Evolutionary conservation across 2,797 vertebrate genomes (phyloP).

Genomic region (Chelmon rostratus): DNA sequence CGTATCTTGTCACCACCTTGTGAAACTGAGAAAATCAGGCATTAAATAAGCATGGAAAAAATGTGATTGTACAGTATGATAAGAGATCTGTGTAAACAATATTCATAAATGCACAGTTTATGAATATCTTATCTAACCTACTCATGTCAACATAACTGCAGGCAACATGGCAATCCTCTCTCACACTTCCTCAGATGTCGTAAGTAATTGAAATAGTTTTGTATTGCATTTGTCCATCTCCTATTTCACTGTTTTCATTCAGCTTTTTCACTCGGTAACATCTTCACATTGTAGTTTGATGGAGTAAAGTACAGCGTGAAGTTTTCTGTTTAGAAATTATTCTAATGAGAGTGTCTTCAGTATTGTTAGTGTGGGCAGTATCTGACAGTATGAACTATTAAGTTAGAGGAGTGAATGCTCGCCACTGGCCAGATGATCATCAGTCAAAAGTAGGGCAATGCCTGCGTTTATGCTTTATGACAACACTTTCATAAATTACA

Average conservation of each 20-base stretch:
- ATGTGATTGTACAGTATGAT: neutral
- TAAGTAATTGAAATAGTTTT: neutral
- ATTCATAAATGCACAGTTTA: neutral
- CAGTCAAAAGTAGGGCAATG: conserved; percentile 30
- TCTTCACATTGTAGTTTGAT: neutral
- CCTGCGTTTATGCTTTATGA: conserved; percentile 17
- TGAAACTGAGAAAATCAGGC: conserved; percentile 28
- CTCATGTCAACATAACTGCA: conserved; percentile 5
- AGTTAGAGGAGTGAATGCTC: neutral
- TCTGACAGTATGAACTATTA: neutral
- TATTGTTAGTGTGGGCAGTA: neutral
- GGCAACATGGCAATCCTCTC: conserved; percentile 27
- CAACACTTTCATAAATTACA: no score
- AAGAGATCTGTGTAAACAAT: neutral
- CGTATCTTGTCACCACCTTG: neutral
- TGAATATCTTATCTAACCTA: conserved; percentile 1
- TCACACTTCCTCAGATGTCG: conserved; percentile 38
- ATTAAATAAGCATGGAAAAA: conserved; percentile 20
- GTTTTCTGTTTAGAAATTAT: neutral
- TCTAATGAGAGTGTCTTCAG: neutral
- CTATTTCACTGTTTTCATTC: conserved; percentile 5
- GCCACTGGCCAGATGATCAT: conserved; percentile 4
- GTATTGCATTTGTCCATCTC: neutral
- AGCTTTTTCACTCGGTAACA: neutral
- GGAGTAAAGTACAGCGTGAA: neutral